Evolutionary conservation across 2,797 vertebrate species (phyloP), one percentile per base, ranked within the genome.

Genomic region (Adrianichthys oophorus): DNA sequence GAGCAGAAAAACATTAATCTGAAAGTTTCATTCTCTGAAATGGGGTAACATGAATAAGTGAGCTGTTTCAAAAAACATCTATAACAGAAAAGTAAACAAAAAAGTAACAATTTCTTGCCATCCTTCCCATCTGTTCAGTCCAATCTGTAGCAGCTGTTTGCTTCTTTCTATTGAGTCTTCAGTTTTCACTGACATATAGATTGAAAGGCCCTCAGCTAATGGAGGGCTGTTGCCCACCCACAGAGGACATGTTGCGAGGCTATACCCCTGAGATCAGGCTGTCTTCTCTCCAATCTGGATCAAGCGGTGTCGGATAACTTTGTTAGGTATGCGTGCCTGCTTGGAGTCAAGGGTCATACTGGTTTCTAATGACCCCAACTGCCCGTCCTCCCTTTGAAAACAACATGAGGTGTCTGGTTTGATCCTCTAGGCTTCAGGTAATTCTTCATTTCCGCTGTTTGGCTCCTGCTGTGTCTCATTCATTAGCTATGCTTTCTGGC

Each of bases 111-210:
- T 56, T 74, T 83, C 72, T 69, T 66, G 62, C 72, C 67, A 80
- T 73, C 59, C 15, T 62, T 41, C 42, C 86, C 85, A 89, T 90
- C 87, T 90, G 90, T 62, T 87, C 56, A 49, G 69, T 69, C 75
- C 56, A 51, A 68, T 70, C 44, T 21, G 41, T 52, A 71, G 66
- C 89, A 89, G 85, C 87, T 91, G 87, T 76, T 80, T 44, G 69
- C 64, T 47, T 74, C 56, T 66, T 57, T 68, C 59, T 2, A 15
- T 51, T 7, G 59, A 63, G 82, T 76, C 79, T 87, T 89, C 56
- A 69, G 72, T 89, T 90, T 89, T 75, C 51, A 72, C 53, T 48
- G 69, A 68, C 69, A 67, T 40, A 68, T 56, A 72, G 77, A 82
- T 68, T 64, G 77, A 85, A 80, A 71, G 71, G 70, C 55, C 68